A percentile compares a stretch with the other conserved stretches of the same genome.
These are phyloP conservation scores for Notiomystis cincta DNA, from an alignment of 2,113 vertebrate genomes.

Conservation along the genomic window DNA sequence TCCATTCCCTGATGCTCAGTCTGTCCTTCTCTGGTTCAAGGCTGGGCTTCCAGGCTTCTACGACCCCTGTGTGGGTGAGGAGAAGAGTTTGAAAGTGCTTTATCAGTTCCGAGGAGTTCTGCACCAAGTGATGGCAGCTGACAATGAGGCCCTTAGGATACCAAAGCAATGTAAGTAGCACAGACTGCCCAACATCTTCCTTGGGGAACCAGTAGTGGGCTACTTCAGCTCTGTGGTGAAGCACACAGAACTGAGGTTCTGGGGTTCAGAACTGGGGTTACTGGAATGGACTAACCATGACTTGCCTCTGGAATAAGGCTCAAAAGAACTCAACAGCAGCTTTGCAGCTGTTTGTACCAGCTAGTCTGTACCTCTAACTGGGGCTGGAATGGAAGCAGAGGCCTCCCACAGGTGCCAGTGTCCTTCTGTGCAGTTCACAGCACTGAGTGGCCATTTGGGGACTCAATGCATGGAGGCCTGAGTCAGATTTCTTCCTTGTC, in stretches of 20 bases:
- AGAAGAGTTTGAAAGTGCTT: slow-evolving; percentile 95
- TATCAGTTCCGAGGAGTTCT: slow-evolving; percentile 98
- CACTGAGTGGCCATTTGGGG: background rate
- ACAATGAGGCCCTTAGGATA: slow-evolving; percentile 94
- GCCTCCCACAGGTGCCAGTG: background rate
- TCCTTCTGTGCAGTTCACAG: background rate
- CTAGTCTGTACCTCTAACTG: background rate
- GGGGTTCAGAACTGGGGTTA: background rate
- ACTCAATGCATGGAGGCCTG: background rate
- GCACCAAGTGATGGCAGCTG: slow-evolving; percentile 92
- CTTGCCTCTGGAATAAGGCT: background rate
- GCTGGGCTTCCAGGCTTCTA: slow-evolving; percentile 96
- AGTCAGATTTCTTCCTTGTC: background rate
- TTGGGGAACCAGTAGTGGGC: background rate
- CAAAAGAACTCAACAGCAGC: background rate
- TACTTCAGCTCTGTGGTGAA: background rate
- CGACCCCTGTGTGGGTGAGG: slow-evolving; percentile 94
- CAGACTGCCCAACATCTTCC: background rate
- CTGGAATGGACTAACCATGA: background rate
- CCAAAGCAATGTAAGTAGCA: slow-evolving; percentile 95
- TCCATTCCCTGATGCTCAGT: background rate
- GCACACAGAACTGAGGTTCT: background rate
- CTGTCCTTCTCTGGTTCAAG: slow-evolving; percentile 63
- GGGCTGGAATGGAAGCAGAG: background rate
- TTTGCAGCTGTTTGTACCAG: background rate